Percentiles rank a stretch among this genome's conserved stretches.
These are phyloP conservation scores for Drosophila nasuta DNA, from an alignment of 1,140 invertebrate species.

Conservation along the genomic window DNA sequence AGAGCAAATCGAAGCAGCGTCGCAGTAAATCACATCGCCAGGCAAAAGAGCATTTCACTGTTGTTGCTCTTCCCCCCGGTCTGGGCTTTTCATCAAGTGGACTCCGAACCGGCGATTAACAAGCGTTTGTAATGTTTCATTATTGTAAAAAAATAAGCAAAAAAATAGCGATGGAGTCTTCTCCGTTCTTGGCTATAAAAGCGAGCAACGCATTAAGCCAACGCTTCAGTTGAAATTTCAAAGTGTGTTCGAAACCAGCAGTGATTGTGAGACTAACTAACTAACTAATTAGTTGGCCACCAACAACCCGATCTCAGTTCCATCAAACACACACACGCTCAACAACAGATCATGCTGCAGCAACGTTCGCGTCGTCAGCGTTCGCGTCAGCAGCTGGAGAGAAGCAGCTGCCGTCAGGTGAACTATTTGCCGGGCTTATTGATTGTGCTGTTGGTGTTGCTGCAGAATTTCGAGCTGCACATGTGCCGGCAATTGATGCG, in stretches of 20 bases:
- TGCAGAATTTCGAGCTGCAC: constrained; percentile 73
- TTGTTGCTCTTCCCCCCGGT: constrained; percentile 28
- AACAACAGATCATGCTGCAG: constrained; percentile 38
- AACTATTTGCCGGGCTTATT: constrained; percentile 67
- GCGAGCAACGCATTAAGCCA: constrained; percentile 54
- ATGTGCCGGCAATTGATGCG: constrained; percentile 74
- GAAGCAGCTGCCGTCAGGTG: constrained; percentile 14
- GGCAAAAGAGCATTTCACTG: constrained; percentile 82
- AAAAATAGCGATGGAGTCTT: background rate
- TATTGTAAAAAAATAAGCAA: constrained; percentile 65
- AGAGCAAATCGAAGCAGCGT: constrained; percentile 33
- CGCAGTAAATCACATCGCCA: constrained; percentile 60
- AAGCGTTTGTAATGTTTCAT: constrained; percentile 81
- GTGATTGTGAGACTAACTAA: constrained; percentile 8
- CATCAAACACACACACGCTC: background rate
- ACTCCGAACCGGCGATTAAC: constrained; percentile 59
- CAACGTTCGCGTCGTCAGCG: constrained; percentile 7
- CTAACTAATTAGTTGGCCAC: constrained; percentile 55
- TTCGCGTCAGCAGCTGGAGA: constrained; percentile 33
- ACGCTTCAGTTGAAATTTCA: constrained; percentile 80
- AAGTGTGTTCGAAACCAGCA: constrained; percentile 50
- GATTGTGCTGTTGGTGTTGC: constrained; percentile 64
- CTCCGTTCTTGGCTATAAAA: constrained; percentile 63
- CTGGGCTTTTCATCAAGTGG: constrained; percentile 25
- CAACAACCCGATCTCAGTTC: background rate